Conservation (phyloP, 2,113 vertebrate genomes). For the Phyllopteryx taeniolatus region DNA sequence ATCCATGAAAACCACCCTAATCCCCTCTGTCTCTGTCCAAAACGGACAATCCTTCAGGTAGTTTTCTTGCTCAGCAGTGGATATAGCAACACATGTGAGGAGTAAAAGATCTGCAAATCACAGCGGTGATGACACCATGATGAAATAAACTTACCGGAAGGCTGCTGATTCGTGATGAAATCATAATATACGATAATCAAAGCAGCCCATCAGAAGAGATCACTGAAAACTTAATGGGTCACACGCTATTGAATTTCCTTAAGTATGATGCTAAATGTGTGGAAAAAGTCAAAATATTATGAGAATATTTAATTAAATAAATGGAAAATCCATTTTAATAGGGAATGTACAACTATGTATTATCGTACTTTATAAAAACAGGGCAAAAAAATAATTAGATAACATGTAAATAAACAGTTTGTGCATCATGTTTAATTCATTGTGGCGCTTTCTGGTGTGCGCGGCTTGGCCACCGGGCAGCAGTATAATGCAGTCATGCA, state of each 20-base stretch:
- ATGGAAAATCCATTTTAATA: no score
- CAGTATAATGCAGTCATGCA: no score
- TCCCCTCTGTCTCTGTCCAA: slow-evolving; percentile 22
- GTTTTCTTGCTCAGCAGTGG: slow-evolving; percentile 15
- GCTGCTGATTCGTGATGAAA: background rate
- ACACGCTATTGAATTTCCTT: background rate
- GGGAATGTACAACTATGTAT: no score
- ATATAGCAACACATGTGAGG: background rate
- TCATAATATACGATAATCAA: background rate
- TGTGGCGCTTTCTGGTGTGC: no score
- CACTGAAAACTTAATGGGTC: background rate
- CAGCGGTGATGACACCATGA: background rate
- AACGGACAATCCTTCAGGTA: slow-evolving; percentile 10
- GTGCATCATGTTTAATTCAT: no score
- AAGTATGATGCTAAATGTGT: background rate
- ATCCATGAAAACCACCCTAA: slow-evolving; percentile 28
- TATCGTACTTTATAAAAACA: no score
- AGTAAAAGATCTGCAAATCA: background rate
- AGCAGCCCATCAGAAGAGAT: background rate
- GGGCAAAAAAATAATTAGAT: no score
- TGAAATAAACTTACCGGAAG: background rate
- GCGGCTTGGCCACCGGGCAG: no score
- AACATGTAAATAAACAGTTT: no score
- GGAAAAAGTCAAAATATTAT: background rate
- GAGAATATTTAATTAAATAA: background rate